Evolutionary conservation across 2,113 vertebrate genomes (phyloP).

Genomic region (Grammomys surdaster): DNA sequence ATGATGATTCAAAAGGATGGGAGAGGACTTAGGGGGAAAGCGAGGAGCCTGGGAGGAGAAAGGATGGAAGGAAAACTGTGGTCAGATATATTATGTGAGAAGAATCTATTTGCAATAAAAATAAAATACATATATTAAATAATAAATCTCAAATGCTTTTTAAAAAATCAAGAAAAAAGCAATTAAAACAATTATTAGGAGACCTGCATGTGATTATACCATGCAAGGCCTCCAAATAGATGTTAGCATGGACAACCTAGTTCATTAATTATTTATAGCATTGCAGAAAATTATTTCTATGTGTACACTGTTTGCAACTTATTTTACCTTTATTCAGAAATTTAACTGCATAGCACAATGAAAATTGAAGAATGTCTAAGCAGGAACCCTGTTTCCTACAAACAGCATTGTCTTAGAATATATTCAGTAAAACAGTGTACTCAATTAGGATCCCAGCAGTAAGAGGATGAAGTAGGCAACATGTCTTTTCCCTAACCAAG

Average conservation of each 20-base stretch:
- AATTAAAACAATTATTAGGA: background rate
- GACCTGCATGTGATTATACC: background rate
- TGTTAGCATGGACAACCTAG: conserved; percentile 22
- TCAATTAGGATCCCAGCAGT: background rate
- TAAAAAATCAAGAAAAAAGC: background rate
- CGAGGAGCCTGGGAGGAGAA: background rate
- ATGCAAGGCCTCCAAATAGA: conserved; percentile 5
- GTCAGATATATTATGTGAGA: background rate
- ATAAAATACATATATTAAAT: background rate
- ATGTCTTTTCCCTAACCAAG: background rate
- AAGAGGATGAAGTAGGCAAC: background rate
- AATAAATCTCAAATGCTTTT: conserved; percentile 8
- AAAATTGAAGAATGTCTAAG: background rate
- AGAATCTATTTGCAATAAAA: background rate
- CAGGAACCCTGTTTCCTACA: background rate
- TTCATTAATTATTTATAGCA: conserved; percentile 45
- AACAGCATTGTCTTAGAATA: background rate
- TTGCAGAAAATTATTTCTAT: background rate
- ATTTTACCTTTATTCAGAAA: conserved; percentile 33
- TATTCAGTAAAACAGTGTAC: background rate
- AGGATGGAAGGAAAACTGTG: background rate
- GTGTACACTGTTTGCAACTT: background rate
- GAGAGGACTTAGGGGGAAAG: background rate
- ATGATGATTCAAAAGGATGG: background rate
- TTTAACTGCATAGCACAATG: background rate